Evolutionary conservation across 2,797 vertebrate genomes (phyloP), one percentile per base, ranked within the genome.

Genomic region (Apogon hyalosoma): DNA sequence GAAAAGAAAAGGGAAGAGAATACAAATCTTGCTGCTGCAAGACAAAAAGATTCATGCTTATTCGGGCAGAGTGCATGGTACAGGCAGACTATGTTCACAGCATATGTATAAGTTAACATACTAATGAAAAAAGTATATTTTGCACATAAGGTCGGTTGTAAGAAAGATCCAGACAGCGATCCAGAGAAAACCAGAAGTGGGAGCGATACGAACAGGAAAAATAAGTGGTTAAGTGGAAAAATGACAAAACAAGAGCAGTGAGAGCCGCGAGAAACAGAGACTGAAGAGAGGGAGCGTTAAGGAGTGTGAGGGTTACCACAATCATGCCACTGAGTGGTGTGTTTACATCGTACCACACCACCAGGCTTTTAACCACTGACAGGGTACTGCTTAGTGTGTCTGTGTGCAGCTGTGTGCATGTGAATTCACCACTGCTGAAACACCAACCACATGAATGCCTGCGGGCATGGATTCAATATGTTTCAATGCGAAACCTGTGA

Each of bases 261-360:
- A 49, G 14, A 13, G 2, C 39, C 13, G 50, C 53, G 31, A 48
- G 13, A 65, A 52, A 55, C 3, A 56, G 16, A 56, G 1, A 51
- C 6, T n/a, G 40, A 14, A 24, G 43, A 39, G 7, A 4, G 59
- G 58, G 51, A 49, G 51, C 33, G 64, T 7, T 24, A 38, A 21
- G 48, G 45, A 76, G 59, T 78, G 77, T 87, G 76, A 87, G 85
- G 85, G 54, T 84, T 82, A 84, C 88, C 87, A 79, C 86, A 89
- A 54, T 55, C 75, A 68, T 78, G 77, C 72, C 68, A 75, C 73
- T 69, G 88, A 86, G 80, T 67, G 60, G 61, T 81, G 66, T 86
- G 80, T 80, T 89, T 75, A 87, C 79, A 89, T 80, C 77, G 57
- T 69, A 73, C 69, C 51, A 75, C 69, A 83, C 73, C 78, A 72